Percentiles rank a stretch among this genome's conserved stretches.
Evolutionary conservation across 2,797 vertebrate species (phyloP).

Genomic region (Lepus townsendii): DNA sequence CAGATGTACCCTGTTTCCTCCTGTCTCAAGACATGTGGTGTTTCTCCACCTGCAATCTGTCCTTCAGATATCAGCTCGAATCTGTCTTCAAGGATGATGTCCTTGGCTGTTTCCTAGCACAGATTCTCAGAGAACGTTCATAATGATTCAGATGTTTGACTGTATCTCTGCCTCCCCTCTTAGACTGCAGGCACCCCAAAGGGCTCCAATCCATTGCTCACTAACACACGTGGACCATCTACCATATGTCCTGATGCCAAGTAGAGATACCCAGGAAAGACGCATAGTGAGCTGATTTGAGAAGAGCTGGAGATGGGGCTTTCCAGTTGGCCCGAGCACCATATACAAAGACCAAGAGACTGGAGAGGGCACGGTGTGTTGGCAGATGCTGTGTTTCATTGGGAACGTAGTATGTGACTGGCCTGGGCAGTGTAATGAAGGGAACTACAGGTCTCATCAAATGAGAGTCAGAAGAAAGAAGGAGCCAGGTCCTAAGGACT

Average conservation of each 20-base stretch:
- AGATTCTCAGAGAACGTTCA: background rate
- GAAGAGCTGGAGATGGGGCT: background rate
- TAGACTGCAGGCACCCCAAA: background rate
- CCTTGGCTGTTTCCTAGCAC: background rate
- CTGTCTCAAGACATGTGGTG: background rate
- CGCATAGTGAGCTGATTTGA: background rate
- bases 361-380: rapidly evolving
- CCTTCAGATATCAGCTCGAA: background rate
- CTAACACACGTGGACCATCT: background rate
- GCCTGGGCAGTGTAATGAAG: background rate
- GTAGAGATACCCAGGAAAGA: background rate
- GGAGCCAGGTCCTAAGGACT: background rate
- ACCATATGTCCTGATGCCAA: background rate
- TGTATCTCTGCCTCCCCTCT: background rate
- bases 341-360: background rate
- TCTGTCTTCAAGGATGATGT: background rate
- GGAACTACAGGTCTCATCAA: background rate
- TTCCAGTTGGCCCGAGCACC: background rate
- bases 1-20: background rate
- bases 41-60: background rate
- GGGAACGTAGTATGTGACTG: background rate
- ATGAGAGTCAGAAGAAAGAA: background rate
- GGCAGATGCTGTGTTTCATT: background rate
- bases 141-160: no score
- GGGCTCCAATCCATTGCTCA: background rate